Percentiles rank a stretch among this genome's conserved stretches.
Conservation (phyloP, 35 echinoderm and acorn worm species). For the Heliocidaris tuberculata region DNA sequence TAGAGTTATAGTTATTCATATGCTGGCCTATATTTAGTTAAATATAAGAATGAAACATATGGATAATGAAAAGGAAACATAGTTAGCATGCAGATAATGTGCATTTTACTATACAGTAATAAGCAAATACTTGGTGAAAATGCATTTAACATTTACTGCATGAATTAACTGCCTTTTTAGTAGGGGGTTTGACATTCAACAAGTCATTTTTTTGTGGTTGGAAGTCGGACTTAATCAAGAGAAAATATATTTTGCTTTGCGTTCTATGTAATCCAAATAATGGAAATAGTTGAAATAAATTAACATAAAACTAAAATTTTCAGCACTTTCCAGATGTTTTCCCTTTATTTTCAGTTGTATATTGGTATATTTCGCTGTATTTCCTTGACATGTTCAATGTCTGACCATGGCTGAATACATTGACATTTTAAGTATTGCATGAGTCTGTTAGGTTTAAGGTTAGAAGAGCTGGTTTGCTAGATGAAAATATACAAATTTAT, state of each 20-base stretch:
- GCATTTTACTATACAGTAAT: too few relatives aligned
- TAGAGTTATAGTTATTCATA: too few relatives aligned
- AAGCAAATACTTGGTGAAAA: not conserved
- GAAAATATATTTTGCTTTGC: not conserved
- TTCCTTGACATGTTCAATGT: not conserved
- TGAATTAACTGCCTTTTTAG: not conserved
- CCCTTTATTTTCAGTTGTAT: not conserved
- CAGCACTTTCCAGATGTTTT: not conserved
- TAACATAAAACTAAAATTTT: not conserved
- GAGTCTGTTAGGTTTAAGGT: not conserved
- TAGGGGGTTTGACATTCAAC: not conserved
- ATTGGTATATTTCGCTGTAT: not conserved
- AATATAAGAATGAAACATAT: too few relatives aligned
- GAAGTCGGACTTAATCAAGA: not conserved
- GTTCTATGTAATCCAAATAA: not conserved
- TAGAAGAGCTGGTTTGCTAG: not conserved
- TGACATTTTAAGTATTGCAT: not conserved
- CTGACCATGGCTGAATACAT: not conserved
- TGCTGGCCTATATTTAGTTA: too few relatives aligned
- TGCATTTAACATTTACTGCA: not conserved
- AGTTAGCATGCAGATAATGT: too few relatives aligned
- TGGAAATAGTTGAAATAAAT: not conserved
- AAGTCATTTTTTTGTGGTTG: not conserved
- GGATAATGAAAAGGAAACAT: too few relatives aligned
- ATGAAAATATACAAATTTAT: constrained; percentile 20